Base-by-base conservation (phyloP, 2,888 invertebrate species). In the Machimus rusticus region DNA sequence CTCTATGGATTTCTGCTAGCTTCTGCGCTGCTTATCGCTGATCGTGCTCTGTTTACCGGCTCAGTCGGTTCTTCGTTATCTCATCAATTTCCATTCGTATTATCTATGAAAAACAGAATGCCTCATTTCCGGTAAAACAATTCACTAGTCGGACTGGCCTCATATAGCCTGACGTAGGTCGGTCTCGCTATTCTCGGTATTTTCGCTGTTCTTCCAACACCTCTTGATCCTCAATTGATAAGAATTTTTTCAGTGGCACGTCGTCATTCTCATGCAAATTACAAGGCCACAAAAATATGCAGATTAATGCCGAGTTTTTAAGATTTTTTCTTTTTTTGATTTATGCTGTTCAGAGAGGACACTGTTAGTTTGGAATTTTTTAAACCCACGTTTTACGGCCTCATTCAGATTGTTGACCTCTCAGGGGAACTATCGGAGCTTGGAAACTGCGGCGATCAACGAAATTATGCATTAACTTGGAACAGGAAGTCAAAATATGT, bases 81-180 rank as follows among this genome's bases (percentile, higher is more conserved):
- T 51, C 39, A 39, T 66, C 37, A 82, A 66, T 66, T 55, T 57
- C 19, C 57, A 82, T 82, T 82, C 66, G 66, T 66, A 82, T 82
- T 82, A 82, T 82, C 66, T 82, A 57, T 37, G 66, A 82, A 82
- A 82, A 81, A 66, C 31, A 82, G 57, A 82, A 82, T 82, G 19
- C n/a, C n/a, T 37, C 51, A 31, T 82, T 82, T 82, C 82, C 82
- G 82, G 66, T 31, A 57, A 39, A 82, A 57, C 57, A 82, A 55
- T 82, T 82, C 66, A 66, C 57, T 57, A 19, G 55, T 12, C 37
- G 55, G 12, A 31, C n/a, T 23, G 34, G 28, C 31, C 34, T 57
- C 82, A 19, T n/a, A 16, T 23, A 23, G 37, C 55, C 28, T 76
- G 34, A 37, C 34, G 34, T 12, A 23, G 66, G 2, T 12, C 66